Percentiles rank a stretch among this genome's conserved stretches.
These are phyloP conservation scores for Phengaris arion DNA, from an alignment of 2,888 invertebrate species.

Conservation along the genomic window DNA sequence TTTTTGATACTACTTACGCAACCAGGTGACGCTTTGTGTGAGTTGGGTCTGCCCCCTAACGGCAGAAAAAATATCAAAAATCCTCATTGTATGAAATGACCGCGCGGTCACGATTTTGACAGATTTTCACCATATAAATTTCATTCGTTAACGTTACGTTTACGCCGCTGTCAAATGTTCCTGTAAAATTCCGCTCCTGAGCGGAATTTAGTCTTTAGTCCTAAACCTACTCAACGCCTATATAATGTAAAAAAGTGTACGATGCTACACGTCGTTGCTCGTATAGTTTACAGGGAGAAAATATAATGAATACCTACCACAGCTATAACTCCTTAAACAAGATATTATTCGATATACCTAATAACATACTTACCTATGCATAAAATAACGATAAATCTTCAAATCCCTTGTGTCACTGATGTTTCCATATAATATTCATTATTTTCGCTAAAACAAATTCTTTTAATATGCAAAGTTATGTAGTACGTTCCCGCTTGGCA, in stretches of 20 bases:
- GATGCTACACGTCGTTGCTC: neutral
- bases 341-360: too few species aligned
- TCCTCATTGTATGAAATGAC: too few species aligned
- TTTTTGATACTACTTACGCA: too few species aligned
- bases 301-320: neutral
- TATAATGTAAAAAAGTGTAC: neutral
- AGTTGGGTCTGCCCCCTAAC: too few species aligned
- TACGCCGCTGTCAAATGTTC: too few species aligned
- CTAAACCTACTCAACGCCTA: neutral
- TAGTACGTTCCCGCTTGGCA: slow-evolving; percentile 8
- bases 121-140: too few species aligned
- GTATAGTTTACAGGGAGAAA: neutral
- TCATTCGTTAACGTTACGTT: too few species aligned
- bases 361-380: neutral
- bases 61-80: too few species aligned
- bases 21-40: too few species aligned
- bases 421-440: neutral
- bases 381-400: slow-evolving; percentile 5
- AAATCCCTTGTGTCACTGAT: neutral
- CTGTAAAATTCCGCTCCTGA: too few species aligned
- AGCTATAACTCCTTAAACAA: too few species aligned
- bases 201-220: neutral
- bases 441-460: neutral
- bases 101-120: too few species aligned
- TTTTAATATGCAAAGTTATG: neutral